Evolutionary conservation across 2,113 vertebrate genomes (phyloP).

Genomic region (Talpa occidentalis): DNA sequence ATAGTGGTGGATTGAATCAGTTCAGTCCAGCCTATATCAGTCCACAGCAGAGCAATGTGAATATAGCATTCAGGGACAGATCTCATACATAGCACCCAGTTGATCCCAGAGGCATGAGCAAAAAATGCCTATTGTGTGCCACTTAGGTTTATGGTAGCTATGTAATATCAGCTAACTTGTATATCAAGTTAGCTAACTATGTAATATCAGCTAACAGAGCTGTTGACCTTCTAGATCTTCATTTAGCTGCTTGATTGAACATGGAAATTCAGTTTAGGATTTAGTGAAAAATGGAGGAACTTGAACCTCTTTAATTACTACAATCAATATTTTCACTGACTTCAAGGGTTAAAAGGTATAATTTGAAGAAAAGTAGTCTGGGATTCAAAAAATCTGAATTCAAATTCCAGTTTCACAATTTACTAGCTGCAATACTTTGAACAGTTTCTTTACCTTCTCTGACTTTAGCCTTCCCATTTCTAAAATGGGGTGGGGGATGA

Average conservation of each 20-base stretch:
- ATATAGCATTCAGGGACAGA: background rate
- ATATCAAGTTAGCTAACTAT: too few relatives aligned
- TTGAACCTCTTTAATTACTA: background rate
- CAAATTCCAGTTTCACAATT: background rate
- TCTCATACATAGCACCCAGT: too few relatives aligned
- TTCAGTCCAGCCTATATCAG: background rate
- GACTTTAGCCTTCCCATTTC: background rate
- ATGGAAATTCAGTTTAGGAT: background rate
- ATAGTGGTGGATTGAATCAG: background rate
- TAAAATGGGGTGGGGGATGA: background rate
- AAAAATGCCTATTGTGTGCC: background rate
- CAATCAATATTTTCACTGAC: background rate
- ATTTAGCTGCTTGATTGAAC: background rate
- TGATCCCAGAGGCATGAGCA: background rate
- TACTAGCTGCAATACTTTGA: background rate
- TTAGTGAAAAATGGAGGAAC: background rate
- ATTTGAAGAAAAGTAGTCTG: background rate
- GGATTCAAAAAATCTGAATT: background rate
- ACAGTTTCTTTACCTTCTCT: background rate
- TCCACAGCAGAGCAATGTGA: background rate
- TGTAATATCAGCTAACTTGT: background rate
- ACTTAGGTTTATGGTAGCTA: background rate
- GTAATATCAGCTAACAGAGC: background rate
- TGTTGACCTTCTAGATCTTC: background rate
- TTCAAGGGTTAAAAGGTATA: background rate